Base-by-base conservation (phyloP, 2,888 invertebrate genomes). In the Biston stratarius region DNA sequence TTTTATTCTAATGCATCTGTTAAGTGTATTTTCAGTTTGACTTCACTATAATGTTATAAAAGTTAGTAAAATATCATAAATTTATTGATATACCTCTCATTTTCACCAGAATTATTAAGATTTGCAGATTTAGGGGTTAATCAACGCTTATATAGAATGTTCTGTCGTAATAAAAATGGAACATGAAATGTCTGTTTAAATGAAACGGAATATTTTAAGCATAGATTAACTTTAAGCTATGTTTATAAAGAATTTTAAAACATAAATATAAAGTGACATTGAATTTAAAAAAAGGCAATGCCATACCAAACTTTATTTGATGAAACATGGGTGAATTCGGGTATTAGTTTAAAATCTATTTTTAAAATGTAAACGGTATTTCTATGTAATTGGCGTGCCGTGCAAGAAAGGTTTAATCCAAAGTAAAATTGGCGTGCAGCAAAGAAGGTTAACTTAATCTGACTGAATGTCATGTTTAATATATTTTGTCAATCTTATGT, bases 331-430 rank as follows among this genome's bases (percentile, higher is more conserved):
- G 55, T 55, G 45, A 56, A 56, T 33, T 57, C 45, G 45, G 45
- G 45, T 57, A 57, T 45, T 57, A 57, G 33, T 5, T 34, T 57
- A 42, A 34, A 45, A 57, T 45, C 0, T 36, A 52, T 14, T 36
- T 36, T 49, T 24, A 33, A 33, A 48, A 5, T 11, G 11, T 42
- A 8, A 42, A 44, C 12, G 6, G 0, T 5, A 44, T 12, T 12
- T 12, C 12, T 44, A 12, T 12, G 10, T 6, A 44, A 44, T 3
- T 6, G 6, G 44, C n/a, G 11, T 44, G 12, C 6, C 5, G 44
- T 42, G 10, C 10, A 40, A 40, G 40, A 10, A 40, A n/a, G n/a
- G n/a, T n/a, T n/a, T n/a, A n/a, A n/a, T n/a, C n/a, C n/a, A n/a
- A n/a, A n/a, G n/a, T n/a, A n/a, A n/a, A n/a, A n/a, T n/a, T n/a